Percentiles rank a stretch among this genome's conserved stretches.
These are phyloP conservation scores for Drosophila lacicola DNA, from an alignment of 2,888 invertebrate species.

Conservation along the genomic window DNA sequence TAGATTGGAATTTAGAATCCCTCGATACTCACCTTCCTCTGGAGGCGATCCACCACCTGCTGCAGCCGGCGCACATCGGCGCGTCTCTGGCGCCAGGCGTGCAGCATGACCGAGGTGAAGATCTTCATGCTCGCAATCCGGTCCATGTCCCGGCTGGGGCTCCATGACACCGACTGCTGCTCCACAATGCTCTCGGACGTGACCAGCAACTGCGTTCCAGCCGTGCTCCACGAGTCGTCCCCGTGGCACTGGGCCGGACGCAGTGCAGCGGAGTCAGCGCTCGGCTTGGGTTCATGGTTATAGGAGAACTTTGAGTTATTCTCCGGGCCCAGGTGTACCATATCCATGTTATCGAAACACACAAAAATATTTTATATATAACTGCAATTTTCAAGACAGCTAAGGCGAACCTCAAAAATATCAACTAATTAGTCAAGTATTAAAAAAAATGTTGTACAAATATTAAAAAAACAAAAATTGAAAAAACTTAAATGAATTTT, in stretches of 20 bases:
- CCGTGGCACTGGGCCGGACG: neutral
- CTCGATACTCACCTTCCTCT: conserved; percentile 69
- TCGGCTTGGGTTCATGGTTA: neutral
- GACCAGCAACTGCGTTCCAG: neutral
- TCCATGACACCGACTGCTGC: neutral
- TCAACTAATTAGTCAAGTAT: too few species aligned
- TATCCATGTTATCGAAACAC: conserved; percentile 11
- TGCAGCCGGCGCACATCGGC: conserved; percentile 72
- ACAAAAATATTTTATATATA: conserved; percentile 16
- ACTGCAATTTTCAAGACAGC: conserved; percentile 49
- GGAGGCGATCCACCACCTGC: conserved; percentile 58
- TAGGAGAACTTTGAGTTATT: neutral
- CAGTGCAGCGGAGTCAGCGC: neutral
- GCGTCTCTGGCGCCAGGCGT: conserved; percentile 81
- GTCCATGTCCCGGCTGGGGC: neutral
- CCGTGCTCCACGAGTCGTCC: neutral
- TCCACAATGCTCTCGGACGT: neutral
- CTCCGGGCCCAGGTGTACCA: conserved; percentile 3
- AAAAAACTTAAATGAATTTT: conserved; percentile 22
- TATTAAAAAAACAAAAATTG: conserved; percentile 5
- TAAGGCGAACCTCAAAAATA: conserved; percentile 17
- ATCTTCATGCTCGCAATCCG: conserved; percentile 68
- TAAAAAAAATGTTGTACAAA: neutral
- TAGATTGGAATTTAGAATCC: neutral
- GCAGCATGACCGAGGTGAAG: conserved; percentile 78